Evolutionary conservation across 2,113 vertebrate genomes (phyloP).

Genomic region (Meles meles): DNA sequence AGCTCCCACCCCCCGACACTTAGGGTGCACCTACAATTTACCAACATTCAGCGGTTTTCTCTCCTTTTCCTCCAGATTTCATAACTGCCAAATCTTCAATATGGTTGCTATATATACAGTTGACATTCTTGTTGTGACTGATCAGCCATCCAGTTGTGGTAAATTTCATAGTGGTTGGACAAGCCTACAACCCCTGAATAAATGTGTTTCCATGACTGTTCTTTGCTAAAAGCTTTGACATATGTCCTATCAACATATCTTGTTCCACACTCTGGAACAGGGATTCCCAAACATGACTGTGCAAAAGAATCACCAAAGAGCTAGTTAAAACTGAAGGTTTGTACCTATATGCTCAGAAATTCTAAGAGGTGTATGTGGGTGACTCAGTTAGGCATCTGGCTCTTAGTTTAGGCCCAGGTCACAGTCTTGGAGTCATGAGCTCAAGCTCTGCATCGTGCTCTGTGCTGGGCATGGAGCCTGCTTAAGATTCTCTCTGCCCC

Average conservation of each 20-base stretch:
- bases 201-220: background rate
- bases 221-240: background rate
- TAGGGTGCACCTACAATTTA: background rate
- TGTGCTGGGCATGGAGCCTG: background rate
- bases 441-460: background rate
- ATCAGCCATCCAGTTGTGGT: background rate
- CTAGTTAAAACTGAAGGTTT: background rate
- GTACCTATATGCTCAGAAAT: background rate
- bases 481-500: background rate
- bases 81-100: background rate
- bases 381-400: background rate
- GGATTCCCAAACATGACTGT: background rate
- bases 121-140: background rate
- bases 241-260: background rate
- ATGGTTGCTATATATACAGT: background rate
- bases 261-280: background rate
- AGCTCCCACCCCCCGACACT: background rate
- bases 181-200: background rate
- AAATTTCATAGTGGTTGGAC: background rate
- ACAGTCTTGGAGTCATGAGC: background rate
- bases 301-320: background rate
- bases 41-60: background rate
- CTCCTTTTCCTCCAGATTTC: background rate
- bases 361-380: background rate
- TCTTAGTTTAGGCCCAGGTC: background rate